phyloP scores from a whole-genome alignment of 2,888 invertebrate species.

The Plagiodera versicolora region DNA sequence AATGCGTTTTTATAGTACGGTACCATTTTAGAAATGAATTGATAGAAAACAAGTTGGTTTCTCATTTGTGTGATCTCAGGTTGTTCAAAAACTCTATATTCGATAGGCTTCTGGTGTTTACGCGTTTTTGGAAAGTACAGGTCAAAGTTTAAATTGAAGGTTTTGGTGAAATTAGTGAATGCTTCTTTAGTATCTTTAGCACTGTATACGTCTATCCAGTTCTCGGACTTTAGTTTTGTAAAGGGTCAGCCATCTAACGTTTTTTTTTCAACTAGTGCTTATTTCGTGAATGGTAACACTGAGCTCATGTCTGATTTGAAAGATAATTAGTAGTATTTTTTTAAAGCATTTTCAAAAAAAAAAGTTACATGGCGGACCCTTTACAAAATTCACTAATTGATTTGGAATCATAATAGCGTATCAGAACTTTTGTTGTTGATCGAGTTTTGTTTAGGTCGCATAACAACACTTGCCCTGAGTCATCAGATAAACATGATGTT shows the following conservation, averaged over 20 bases:
- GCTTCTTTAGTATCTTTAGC: conserved; percentile 5
- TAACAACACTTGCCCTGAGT: neutral
- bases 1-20: neutral
- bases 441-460: neutral
- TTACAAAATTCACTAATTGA: conserved; percentile 1
- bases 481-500: neutral
- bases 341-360: too few relatives aligned
- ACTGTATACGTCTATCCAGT: neutral
- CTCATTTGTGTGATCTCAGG: conserved; percentile 1
- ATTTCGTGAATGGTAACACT: too few relatives aligned
- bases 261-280: too few relatives aligned
- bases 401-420: conserved; percentile 5
- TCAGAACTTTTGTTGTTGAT: conserved; percentile 5
- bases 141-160: conserved; percentile 1
- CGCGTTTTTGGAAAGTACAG: conserved; percentile 5
- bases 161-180: neutral
- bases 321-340: too few relatives aligned
- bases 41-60: conserved; percentile 7
- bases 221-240: neutral
- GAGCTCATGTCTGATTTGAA: too few relatives aligned
- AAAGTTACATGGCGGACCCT: too few relatives aligned
- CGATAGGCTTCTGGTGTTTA: neutral
- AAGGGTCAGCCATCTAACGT: too few relatives aligned
- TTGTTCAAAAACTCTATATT: conserved; percentile 1
- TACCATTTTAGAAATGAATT: conserved; percentile 3